Base-by-base conservation (phyloP, 2,888 invertebrate species). In the Pseudococcus jackbeardsleyi region DNA sequence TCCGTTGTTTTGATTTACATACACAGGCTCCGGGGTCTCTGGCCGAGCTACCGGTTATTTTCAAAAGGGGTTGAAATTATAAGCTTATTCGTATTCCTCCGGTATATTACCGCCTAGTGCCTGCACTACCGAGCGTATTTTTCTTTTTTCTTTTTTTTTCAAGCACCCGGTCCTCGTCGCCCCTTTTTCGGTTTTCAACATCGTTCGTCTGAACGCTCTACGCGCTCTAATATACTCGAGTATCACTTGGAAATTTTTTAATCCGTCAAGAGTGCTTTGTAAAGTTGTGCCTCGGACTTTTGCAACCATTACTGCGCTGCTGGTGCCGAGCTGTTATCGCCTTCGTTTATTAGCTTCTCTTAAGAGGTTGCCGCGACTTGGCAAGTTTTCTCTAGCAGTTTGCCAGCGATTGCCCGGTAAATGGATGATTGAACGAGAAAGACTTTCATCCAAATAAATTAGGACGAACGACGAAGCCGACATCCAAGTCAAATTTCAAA, bases 1-100 rank as follows among this genome's bases (percentile, higher is more conserved):
- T 33, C 33, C 68, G 68, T 68, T 72, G 72, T 72, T 72, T 72
- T 72, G 72, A 72, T 72, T 72, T 72, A 72, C 72, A 72, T 68
- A 68, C 68, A 68, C 8, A 26, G 33, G 5, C 4, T 72, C 7
- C 7, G 33, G 26, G 26, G 22, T 15, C 26, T 26, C 17, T 17
- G 33, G 19, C 22, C 64, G n/a, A n/a, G 8, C 59, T 26, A n/a
- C 26, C 26, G 72, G 72, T 33, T 72, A 33, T 26, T 72, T 72
- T 72, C 9, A 33, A 72, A 72, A 72, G 33, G 72, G 72, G 72
- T 26, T 72, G n/a, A 33, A 72, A 72, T 72, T 72, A 72, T 72
- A 72, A 33, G 72, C 72, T 72, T 72, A 72, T 84, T 84, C 84
- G 22, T 84, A 42, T 6, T 42, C 6, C 8, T 42, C 42, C 8